Base-by-base conservation (phyloP, 2,888 invertebrate genomes). In the Amphipyra tragopoginis region DNA sequence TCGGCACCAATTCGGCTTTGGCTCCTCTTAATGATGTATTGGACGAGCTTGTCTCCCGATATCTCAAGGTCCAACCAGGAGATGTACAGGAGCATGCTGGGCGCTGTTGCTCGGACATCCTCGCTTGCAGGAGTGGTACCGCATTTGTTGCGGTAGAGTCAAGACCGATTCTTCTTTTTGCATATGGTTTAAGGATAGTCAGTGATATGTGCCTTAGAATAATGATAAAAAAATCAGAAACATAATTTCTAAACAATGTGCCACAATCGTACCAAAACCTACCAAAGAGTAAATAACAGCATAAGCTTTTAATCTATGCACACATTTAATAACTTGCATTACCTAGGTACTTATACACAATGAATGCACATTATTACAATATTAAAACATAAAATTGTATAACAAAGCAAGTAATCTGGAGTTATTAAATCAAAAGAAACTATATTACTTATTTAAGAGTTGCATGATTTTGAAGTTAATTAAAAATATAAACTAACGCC, bases 301-400 rank as follows among this genome's bases (percentile, higher is more conserved):
- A 9, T 26, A 38, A 34, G 38, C 8, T 29, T 45, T 26, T 34
- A 42, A 65, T 48, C 64, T 39, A 13, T 1, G 6, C 4, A 40
- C 4, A 42, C 47, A 64, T 65, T 33, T 45, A 50, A 13, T 36
- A 36, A 29, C 11, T 15, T 40, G 10, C 49, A 26, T 15, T 65
- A 51, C 21, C 11, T 9, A n/a, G n/a, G n/a, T n/a, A 14, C 9
- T 38, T 33, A 38, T 29, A 36, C 48, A 49, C 48, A 71, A 56
- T 26, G n/a, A 44, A 10, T 43, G 36, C n/a, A 39, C 5, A 49
- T 66, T 55, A 40, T 47, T n/a, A 65, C 49, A 66, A 65, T 72
- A 65, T 42, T 45, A 44, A 29, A 50, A 65, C 54, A 52, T 52
- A 59, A 49, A 73, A 52, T 67, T 67, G 43, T 72, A 52, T 67